phyloP scores from a whole-genome alignment of 2,888 invertebrate species.

The Brachycybe producta region DNA sequence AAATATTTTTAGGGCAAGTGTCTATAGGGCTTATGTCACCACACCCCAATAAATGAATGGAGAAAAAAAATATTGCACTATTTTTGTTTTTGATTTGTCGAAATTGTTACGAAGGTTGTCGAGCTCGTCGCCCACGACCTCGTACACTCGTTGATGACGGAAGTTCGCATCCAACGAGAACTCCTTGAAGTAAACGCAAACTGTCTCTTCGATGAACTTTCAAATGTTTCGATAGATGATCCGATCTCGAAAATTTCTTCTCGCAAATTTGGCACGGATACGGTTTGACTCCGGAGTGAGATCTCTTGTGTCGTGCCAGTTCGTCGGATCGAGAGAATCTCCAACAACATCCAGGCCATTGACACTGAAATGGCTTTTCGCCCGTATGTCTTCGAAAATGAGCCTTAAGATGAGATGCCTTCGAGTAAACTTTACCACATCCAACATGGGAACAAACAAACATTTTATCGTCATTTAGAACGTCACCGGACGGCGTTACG shows the following conservation, averaged over 20 bases:
- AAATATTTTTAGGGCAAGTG: too few species aligned
- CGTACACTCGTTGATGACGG: too few species aligned
- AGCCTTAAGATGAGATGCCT: slow-evolving; percentile 78
- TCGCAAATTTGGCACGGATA: slow-evolving; percentile 77
- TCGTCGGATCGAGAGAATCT: slow-evolving; percentile 89
- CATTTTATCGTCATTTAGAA: slow-evolving; percentile 47
- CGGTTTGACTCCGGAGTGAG: slow-evolving; percentile 91
- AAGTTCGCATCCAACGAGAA: background rate
- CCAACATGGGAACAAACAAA: slow-evolving; percentile 52
- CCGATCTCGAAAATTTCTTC: slow-evolving; percentile 82
- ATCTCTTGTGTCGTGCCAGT: slow-evolving; percentile 76
- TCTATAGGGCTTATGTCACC: too few species aligned
- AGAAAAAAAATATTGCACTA: too few species aligned
- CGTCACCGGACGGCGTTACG: slow-evolving; percentile 25
- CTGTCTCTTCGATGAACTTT: slow-evolving; percentile 39
- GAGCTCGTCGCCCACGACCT: too few species aligned
- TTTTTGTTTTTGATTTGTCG: too few species aligned
- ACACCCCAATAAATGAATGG: too few species aligned
- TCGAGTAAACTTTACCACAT: slow-evolving; percentile 71
- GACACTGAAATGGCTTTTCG: slow-evolving; percentile 42
- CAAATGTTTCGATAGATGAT: slow-evolving; percentile 84
- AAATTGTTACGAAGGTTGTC: too few species aligned
- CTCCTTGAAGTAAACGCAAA: background rate
- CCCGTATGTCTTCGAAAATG: slow-evolving; percentile 74
- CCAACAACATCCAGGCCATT: slow-evolving; percentile 68